Conservation (phyloP, 1,140 invertebrate species). For the Euura saliciscinereae region DNA sequence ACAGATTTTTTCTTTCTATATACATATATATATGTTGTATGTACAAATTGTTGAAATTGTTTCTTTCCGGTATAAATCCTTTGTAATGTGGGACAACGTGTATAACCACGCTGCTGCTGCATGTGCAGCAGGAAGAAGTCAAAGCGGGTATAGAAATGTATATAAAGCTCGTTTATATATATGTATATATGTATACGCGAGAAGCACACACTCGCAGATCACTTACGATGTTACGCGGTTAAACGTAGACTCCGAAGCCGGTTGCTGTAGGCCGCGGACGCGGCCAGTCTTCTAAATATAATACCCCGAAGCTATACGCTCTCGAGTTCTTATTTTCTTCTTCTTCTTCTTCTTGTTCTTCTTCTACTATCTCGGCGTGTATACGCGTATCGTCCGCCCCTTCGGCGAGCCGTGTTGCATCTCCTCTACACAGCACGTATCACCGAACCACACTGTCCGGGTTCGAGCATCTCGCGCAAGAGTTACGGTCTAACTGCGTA, state of each 20-base stretch:
- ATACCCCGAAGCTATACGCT: constrained; percentile 9
- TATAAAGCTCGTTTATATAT: background rate
- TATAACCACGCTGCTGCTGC: too few relatives aligned
- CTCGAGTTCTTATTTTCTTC: background rate
- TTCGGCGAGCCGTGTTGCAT: constrained; percentile 21
- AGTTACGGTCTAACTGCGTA: background rate
- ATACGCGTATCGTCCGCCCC: background rate
- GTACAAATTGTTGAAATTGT: too few relatives aligned
- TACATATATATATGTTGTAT: constrained; percentile 21
- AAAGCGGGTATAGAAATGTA: background rate
- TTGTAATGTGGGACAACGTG: too few relatives aligned
- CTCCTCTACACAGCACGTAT: too few relatives aligned
- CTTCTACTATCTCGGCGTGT: background rate
- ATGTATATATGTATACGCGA: background rate
- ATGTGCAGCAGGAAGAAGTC: too few relatives aligned
- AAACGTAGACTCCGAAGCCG: too few relatives aligned
- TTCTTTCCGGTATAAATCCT: too few relatives aligned
- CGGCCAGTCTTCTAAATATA: constrained; percentile 26
- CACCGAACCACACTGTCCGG: too few relatives aligned
- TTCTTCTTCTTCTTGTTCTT: constrained; percentile 12
- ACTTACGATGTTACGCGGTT: too few relatives aligned
- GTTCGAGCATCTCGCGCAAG: too few relatives aligned
- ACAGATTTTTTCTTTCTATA: constrained; percentile 20
- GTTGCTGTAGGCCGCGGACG: constrained; percentile 21
- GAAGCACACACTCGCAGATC: too few relatives aligned